Conservation (phyloP, 2,797 vertebrate genomes). For the Siniperca undulata region DNA sequence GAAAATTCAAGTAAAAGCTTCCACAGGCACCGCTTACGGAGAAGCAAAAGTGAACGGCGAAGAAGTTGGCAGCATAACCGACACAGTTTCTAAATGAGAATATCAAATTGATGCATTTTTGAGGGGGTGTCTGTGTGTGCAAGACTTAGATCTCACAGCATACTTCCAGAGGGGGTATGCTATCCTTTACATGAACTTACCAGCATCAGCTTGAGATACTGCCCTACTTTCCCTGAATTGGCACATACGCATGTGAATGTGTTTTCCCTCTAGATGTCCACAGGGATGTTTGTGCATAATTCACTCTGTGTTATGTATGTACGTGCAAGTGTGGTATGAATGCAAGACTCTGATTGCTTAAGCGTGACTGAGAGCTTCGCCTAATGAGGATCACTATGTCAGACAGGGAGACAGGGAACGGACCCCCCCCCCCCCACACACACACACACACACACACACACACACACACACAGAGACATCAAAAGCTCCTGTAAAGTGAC, state of each 20-base stretch:
- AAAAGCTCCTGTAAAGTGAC: slow-evolving; percentile 32
- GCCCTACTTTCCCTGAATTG: slow-evolving; percentile 75
- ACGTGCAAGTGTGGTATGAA: slow-evolving; percentile 7
- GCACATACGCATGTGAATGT: slow-evolving; percentile 38
- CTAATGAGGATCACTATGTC: slow-evolving; percentile 77
- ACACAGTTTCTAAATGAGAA: slow-evolving; percentile 63
- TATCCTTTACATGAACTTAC: slow-evolving; percentile 75
- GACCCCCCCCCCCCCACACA: not conserved
- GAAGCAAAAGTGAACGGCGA: not conserved
- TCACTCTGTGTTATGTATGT: slow-evolving; percentile 7
- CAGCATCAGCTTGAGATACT: slow-evolving; percentile 68
- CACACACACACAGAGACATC: slow-evolving; percentile 9
- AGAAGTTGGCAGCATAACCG: slow-evolving; percentile 32
- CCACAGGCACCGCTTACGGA: not conserved
- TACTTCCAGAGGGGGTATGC: slow-evolving; percentile 68
- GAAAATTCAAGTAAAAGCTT: slow-evolving; percentile 26
- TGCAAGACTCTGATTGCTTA: slow-evolving; percentile 59
- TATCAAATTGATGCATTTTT: slow-evolving; percentile 56
- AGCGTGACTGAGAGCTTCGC: slow-evolving; percentile 64
- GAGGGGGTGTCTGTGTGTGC: slow-evolving; percentile 21
- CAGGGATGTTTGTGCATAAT: slow-evolving; percentile 47
- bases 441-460: no score
- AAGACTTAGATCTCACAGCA: slow-evolving; percentile 59
- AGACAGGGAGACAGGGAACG: slow-evolving; percentile 18
- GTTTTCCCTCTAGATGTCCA: slow-evolving; percentile 51